Evolutionary conservation across 2,113 vertebrate species (phyloP), one percentile per base, ranked within the genome.

Genomic region (Sturnus vulgaris): DNA sequence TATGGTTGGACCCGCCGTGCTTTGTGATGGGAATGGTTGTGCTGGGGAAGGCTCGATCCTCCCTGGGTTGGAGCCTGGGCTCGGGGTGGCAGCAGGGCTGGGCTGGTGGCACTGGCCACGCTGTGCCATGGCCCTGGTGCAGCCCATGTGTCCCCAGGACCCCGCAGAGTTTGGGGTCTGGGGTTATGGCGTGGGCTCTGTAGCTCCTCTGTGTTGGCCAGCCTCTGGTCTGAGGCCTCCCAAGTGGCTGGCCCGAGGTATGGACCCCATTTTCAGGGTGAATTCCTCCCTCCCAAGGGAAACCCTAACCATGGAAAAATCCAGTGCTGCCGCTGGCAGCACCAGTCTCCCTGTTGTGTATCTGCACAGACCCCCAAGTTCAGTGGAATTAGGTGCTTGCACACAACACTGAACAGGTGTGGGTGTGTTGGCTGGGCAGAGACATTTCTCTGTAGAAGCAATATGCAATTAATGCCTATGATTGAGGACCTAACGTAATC

Each of bases 191-290:
- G 4, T 6, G 33, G 84, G 55, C 27, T 88, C 53, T 5, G 30
- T 0, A 35, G 59, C 6, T 42, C 46, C 22, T 35, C 3, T 30
- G 3, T 1, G 9, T 1, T 17, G 31, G 9, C 68, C 24, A 24
- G 42, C 19, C 4, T 52, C 22, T 76, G 40, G 37, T 46, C 42
- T 82, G 47, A 65, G 46, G 28, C 40, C 17, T 82, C 61, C 49
- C 56, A 31, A 6, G 1, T 0, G 3, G 23, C 33, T 46, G 55
- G 46, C 18, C 61, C 0, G 1, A 72, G 50, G n/a, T 13, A 1
- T 5, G 23, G 40, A 53, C 23, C 18, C 16, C 16, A 2, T 78
- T 89, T 80, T 7, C 10, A 47, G 50, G 53, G n/a, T 44, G 46
- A 30, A 31, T 78, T 52, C 23, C 35, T 61, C 44, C 21, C 42